Conservation (phyloP, 1,140 invertebrate species). For the Pseudomyrmex concolor region DNA sequence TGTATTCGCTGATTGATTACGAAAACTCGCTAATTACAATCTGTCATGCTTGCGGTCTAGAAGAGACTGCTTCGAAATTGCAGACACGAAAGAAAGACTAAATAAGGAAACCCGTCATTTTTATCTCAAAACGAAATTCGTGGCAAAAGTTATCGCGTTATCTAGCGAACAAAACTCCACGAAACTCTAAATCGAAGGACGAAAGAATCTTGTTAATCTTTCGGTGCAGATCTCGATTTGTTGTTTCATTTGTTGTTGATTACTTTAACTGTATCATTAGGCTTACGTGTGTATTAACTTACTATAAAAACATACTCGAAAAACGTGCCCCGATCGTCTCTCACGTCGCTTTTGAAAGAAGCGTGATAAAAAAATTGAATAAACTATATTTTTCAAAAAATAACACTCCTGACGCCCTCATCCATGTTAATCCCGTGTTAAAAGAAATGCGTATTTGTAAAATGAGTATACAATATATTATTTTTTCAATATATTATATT, state of each 20-base stretch:
- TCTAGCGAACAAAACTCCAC: neutral
- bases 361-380: constrained; percentile 65
- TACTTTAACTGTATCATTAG: constrained; percentile 74
- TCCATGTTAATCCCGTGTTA: neutral
- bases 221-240: constrained; percentile 69
- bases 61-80: constrained; percentile 27
- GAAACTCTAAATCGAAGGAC: constrained; percentile 14
- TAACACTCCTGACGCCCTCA: constrained; percentile 26
- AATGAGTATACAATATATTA: neutral
- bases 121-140: constrained; percentile 9
- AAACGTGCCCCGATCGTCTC: constrained; percentile 17
- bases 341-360: constrained; percentile 14
- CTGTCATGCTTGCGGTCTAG: neutral
- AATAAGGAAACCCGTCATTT: neutral
- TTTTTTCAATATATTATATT: constrained; percentile 22
- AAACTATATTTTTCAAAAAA: constrained; percentile 76
- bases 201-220: neutral
- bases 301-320: constrained; percentile 12
- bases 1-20: constrained; percentile 42
- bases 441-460: neutral
- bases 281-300: neutral
- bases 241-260: constrained; percentile 80
- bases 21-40: constrained; percentile 40
- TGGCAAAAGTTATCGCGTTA: constrained; percentile 16
- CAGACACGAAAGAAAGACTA: neutral